Evolutionary conservation across 2,113 vertebrate genomes (phyloP), one percentile per base, ranked within the genome.

Genomic region (Lepus timidus): DNA sequence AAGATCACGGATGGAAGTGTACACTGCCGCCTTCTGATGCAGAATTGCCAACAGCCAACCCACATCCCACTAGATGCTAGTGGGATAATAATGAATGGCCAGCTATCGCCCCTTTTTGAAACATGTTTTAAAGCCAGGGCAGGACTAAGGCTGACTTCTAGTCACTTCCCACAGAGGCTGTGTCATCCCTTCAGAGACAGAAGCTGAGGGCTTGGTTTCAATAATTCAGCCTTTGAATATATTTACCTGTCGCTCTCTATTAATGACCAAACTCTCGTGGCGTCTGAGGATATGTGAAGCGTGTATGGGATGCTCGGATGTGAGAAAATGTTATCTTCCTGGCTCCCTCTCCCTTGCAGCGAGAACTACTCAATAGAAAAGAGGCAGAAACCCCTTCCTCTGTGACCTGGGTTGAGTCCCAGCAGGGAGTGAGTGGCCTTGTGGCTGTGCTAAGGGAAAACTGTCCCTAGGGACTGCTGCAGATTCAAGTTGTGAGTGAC

Each of bases 141-240:
- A 44, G 44, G 39, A 39, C 75, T 49, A 78, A 86, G 70, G 23
- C 27, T 84, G 70, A 73, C 55, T 33, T 89, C 64, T 55, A 64
- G 36, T 94, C 95, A 74, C 9, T 96, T 92, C n/a, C 85, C 78
- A 67, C 4, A 76, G 55, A 61, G 83, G 68, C 14, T n/a, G 5
- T 61, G 25, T 80, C 84, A 67, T 68, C 91, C 62, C 51, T 93
- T 91, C 73, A 88, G 36, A 96, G 55, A 39, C 31, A 62, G 92
- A 82, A 78, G 17, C 68, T 79, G 82, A 82, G n/a, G 83, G 82
- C n/a, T 70, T 82, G 68, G 31, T 84, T 93, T 93, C 70, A 79
- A 33, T 85, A 75, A 79, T n/a, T 88, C 87, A 79, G 33, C 39
- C 31, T 75, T 79, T 91, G 67, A 76, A 65, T 89, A 83, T 65